Conservation (phyloP, 2,113 vertebrate species). For the Hypomesus transpacificus region DNA sequence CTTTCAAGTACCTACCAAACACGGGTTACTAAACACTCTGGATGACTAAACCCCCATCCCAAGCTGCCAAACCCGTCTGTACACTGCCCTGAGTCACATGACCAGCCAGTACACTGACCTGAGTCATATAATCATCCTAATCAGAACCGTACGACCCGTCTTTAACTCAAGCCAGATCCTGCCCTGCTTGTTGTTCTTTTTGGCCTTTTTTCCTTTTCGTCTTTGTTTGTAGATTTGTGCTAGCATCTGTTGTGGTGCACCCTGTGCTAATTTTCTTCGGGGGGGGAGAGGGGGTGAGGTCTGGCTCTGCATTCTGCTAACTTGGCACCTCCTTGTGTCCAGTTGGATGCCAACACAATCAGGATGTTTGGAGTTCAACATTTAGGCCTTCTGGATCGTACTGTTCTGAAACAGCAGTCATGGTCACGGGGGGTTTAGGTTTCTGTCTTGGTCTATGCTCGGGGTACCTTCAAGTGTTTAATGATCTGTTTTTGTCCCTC, state of each 20-base stretch:
- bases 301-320: conserved; percentile 13
- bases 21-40: no score
- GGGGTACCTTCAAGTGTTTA: not conserved
- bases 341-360: conserved; percentile 45
- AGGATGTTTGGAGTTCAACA: conserved; percentile 45
- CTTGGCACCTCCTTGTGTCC: conserved; percentile 22
- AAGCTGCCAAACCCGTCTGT: conserved; percentile 34
- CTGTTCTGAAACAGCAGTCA: not conserved
- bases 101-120: conserved; percentile 28
- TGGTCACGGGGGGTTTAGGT: not conserved
- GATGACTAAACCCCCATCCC: no score
- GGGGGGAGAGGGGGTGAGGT: not conserved
- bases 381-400: not conserved
- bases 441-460: not conserved
- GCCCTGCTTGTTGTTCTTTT: conserved; percentile 39
- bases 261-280: conserved; percentile 44
- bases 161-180: conserved; percentile 51
- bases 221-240: conserved; percentile 60
- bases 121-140: conserved; percentile 53
- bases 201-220: conserved; percentile 32
- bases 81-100: conserved; percentile 46
- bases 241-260: conserved; percentile 43
- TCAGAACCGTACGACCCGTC: conserved; percentile 57
- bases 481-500: conserved; percentile 28
- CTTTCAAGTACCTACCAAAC: no score